Evolutionary conservation across 2,113 vertebrate genomes (phyloP).

Genomic region (Burhinus bistriatus): DNA sequence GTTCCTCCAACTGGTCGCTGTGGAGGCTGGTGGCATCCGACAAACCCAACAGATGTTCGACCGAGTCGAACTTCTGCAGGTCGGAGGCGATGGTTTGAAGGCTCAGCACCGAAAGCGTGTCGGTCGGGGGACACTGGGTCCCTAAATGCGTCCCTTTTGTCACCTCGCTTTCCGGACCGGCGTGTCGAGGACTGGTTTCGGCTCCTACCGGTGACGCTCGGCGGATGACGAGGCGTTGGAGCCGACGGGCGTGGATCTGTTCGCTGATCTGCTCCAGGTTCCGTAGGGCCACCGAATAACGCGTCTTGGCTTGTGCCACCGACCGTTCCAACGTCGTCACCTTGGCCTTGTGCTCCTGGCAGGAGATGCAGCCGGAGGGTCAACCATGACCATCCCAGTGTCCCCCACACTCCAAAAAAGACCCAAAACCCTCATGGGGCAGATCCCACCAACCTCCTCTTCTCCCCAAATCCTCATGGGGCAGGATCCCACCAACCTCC

Average conservation of each 20-base stretch:
- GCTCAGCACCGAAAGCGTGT: conserved; percentile 83
- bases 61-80: conserved; percentile 89
- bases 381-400: fast-evolving
- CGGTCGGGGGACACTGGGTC: not conserved
- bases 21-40: conserved; percentile 71
- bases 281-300: conserved; percentile 85
- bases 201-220: conserved; percentile 66
- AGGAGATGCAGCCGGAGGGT: too few relatives aligned
- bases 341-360: conserved; percentile 87
- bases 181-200: not conserved
- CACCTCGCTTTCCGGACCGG: conserved; percentile 34
- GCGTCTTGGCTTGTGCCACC: conserved; percentile 84
- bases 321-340: conserved; percentile 82
- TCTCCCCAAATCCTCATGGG: too few relatives aligned
- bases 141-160: conserved; percentile 53
- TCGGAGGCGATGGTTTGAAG: conserved; percentile 88
- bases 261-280: conserved; percentile 94
- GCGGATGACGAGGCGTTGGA: not conserved
- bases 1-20: conserved; percentile 52
- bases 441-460: not conserved
- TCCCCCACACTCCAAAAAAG: not conserved
- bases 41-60: conserved; percentile 83
- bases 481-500: not conserved
- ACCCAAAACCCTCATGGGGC: too few relatives aligned
- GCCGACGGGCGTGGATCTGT: conserved; percentile 85